Conservation (phyloP, 1,140 invertebrate genomes). For the Rhizoglyphus robini region DNA sequence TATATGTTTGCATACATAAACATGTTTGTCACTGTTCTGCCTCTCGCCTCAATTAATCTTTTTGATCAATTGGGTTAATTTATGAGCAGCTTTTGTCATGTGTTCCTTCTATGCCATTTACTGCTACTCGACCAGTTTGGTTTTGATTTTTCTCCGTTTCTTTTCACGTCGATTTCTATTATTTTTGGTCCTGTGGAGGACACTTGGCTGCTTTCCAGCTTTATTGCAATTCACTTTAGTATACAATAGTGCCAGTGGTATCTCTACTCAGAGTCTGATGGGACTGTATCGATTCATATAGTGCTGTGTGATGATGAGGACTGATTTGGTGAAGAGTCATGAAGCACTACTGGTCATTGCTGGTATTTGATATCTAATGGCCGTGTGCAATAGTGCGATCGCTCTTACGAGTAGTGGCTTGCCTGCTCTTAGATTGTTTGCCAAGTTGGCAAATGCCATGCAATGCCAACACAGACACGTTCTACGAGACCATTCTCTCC, state of each 20-base stretch:
- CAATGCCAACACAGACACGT: background rate
- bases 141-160: too few relatives aligned
- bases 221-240: too few relatives aligned
- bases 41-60: constrained; percentile 10
- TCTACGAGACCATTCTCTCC: background rate
- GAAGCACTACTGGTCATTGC: background rate
- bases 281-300: background rate
- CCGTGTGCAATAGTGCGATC: background rate
- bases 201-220: too few relatives aligned
- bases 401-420: background rate
- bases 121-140: too few relatives aligned
- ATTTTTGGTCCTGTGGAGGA: too few relatives aligned
- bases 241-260: too few relatives aligned
- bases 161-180: too few relatives aligned
- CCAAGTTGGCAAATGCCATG: too few relatives aligned
- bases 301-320: constrained; percentile 1
- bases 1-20: too few relatives aligned
- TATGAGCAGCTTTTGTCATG: background rate
- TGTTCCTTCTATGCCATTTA: background rate
- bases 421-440: background rate
- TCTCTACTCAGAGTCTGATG: too few relatives aligned
- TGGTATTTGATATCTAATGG: background rate
- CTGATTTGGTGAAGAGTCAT: background rate
- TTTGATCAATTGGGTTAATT: background rate
- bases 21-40: background rate